These are phyloP conservation scores for Chanos chanos DNA, from an alignment of 2,797 vertebrate species.

Conservation along the genomic window DNA sequence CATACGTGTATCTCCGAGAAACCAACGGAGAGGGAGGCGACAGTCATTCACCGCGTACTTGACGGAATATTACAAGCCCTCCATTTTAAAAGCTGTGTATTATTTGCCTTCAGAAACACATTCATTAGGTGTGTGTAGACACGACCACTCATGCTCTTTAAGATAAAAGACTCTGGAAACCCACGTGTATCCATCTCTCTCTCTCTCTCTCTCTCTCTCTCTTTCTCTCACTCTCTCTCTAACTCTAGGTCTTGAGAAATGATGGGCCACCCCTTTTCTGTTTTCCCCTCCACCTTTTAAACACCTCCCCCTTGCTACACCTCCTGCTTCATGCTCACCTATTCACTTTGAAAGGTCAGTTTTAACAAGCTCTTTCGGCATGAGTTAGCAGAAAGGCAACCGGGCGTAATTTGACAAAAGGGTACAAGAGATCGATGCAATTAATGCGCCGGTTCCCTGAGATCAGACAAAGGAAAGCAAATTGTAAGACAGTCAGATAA, in stretches of 20 bases:
- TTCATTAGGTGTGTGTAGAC: no score
- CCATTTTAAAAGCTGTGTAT: no score
- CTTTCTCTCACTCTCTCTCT: no score
- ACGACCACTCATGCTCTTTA: no score
- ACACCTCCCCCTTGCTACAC: constrained; percentile 1
- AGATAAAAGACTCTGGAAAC: no score
- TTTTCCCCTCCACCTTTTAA: constrained; percentile 18
- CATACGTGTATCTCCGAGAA: no score
- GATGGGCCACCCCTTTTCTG: background rate
- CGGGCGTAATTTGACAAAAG: constrained; percentile 33
- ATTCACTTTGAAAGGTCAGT: constrained; percentile 41
- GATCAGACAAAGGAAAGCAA: constrained; percentile 45
- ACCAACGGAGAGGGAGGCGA: no score
- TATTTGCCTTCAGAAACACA: no score
- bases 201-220: no score
- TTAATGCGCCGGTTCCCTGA: constrained; percentile 40
- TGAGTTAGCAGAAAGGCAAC: constrained; percentile 16
- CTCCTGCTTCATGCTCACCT: constrained; percentile 22
- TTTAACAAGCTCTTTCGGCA: constrained; percentile 59
- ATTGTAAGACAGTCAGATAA: constrained; percentile 52
- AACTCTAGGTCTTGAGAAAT: background rate
- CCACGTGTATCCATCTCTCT: no score
- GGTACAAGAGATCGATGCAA: constrained; percentile 57
- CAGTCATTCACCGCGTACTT: no score
- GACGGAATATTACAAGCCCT: no score